phyloP scores from a whole-genome alignment of 2,113 vertebrate species.

The Arothron firmamentum region DNA sequence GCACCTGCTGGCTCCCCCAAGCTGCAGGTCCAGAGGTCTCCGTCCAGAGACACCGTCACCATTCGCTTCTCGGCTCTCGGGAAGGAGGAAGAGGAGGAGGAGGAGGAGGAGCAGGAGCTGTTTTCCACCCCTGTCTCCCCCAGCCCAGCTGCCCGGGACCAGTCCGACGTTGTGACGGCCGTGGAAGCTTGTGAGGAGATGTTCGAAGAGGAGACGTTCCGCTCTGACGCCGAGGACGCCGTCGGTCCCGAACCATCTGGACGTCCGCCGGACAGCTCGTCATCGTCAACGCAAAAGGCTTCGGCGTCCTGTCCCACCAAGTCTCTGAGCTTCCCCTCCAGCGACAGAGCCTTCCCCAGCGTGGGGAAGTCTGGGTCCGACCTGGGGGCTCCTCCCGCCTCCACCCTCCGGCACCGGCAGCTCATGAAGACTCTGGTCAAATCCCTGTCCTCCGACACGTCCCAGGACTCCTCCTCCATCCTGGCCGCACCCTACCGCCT shows the following conservation, averaged over 20 bases:
- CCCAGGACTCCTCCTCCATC: constrained; percentile 73
- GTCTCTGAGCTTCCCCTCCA: constrained; percentile 74
- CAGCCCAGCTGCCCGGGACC: constrained; percentile 68
- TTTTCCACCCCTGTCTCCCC: constrained; percentile 49
- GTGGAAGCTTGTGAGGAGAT: constrained; percentile 92
- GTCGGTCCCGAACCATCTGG: constrained; percentile 69
- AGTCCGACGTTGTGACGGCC: constrained; percentile 85
- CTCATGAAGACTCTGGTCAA: constrained; percentile 95
- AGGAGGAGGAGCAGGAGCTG: constrained; percentile 88
- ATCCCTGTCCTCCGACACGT: constrained; percentile 92
- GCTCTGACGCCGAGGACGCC: constrained; percentile 57
- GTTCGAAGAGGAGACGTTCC: constrained; percentile 72
- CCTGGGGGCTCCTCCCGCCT: constrained; percentile 75
- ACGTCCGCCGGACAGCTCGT: constrained; percentile 30
- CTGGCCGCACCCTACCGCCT: constrained; percentile 67
- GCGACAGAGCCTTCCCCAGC: constrained; percentile 82
- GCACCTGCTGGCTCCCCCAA: constrained; percentile 76
- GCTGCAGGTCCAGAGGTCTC: constrained; percentile 88
- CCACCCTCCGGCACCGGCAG: constrained; percentile 83
- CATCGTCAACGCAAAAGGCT: constrained; percentile 71
- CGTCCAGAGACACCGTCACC: constrained; percentile 87
- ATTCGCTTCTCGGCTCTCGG: constrained; percentile 94
- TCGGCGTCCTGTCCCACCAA: constrained; percentile 79
- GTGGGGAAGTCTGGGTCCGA: constrained; percentile 89
- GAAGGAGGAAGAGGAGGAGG: constrained; percentile 93